Base-by-base conservation (phyloP, 1,140 invertebrate genomes). In the Drosophila hydei region DNA sequence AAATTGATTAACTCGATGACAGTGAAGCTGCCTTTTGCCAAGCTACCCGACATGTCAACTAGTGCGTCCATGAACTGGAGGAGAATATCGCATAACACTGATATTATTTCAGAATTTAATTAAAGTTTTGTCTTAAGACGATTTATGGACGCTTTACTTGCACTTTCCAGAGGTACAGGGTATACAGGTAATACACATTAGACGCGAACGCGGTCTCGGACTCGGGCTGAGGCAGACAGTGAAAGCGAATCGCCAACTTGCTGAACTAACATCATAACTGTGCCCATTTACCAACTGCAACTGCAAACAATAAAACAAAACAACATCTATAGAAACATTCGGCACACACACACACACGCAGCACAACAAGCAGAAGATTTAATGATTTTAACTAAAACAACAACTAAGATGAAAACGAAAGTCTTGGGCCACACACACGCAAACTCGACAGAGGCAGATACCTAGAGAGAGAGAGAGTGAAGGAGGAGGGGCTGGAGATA, bases 331-430 rank as follows among this genome's bases (percentile, higher is more conserved):
- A 67, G 30, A 52, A 59, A 68, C 47, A 51, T 48, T 48, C 52
- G 51, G 59, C 47, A 21, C 19, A 45, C 7, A 68, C 52, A 61
- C 14, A 52, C 6, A 58, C 54, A 61, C 16, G 45, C 33, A 62
- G 54, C 43, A 64, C 42, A 72, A 48, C 68, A 69, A 60, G 67
- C 73, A 69, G 72, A 75, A 79, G 77, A 79, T 79, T 78, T 72
- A 79, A 79, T 79, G 77, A 70, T 74, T 75, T 71, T 69, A 78
- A 73, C 76, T 78, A 74, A 59, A 52, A 48, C 63, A 69, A 76
- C 54, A 71, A 75, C 59, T 67, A 38, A 67, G 69, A 47, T 48
- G 55, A 73, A 76, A 79, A 79, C 60, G 77, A 79, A 79, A 79
- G 77, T 69, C 67, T 36, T 47, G 42, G 59, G 50, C 59, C 67